Percentiles rank a stretch among this genome's conserved stretches.
These are phyloP conservation scores for Acanthiza pusilla DNA, from an alignment of 2,797 vertebrate species.

Conservation along the genomic window DNA sequence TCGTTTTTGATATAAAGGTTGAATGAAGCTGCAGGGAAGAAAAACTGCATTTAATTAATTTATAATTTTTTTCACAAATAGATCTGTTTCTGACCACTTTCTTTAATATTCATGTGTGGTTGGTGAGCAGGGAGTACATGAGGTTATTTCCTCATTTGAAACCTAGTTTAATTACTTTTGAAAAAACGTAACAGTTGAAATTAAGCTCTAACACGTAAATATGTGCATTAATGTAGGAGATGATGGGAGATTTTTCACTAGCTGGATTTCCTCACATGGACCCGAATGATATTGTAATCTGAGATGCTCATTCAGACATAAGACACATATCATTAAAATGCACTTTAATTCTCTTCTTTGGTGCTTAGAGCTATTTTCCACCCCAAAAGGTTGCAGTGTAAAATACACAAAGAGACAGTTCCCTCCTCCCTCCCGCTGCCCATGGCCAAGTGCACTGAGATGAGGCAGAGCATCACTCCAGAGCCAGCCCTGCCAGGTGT, in stretches of 20 bases:
- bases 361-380: constrained; percentile 47
- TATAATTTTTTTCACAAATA: not conserved
- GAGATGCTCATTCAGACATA: constrained; percentile 19
- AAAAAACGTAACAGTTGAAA: not conserved
- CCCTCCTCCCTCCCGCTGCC: not conserved
- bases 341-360: constrained; percentile 3
- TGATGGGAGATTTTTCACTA: not conserved
- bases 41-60: constrained; percentile 42
- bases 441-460: rapidly evolving
- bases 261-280: not conserved
- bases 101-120: not conserved
- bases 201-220: not conserved
- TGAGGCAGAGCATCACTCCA: not conserved
- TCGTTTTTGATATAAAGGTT: constrained; percentile 32
- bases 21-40: constrained; percentile 57
- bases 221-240: not conserved
- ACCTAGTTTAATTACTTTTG: not conserved
- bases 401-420: constrained; percentile 20
- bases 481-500: not conserved
- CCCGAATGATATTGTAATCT: not conserved
- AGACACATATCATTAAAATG: constrained; percentile 43
- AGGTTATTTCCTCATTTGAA: not conserved
- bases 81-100: constrained; percentile 6
- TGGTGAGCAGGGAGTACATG: not conserved
- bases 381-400: constrained; percentile 16